Base-by-base conservation (phyloP, 92 coral and sea anemone species). In the Epizoanthus fatuus region DNA sequence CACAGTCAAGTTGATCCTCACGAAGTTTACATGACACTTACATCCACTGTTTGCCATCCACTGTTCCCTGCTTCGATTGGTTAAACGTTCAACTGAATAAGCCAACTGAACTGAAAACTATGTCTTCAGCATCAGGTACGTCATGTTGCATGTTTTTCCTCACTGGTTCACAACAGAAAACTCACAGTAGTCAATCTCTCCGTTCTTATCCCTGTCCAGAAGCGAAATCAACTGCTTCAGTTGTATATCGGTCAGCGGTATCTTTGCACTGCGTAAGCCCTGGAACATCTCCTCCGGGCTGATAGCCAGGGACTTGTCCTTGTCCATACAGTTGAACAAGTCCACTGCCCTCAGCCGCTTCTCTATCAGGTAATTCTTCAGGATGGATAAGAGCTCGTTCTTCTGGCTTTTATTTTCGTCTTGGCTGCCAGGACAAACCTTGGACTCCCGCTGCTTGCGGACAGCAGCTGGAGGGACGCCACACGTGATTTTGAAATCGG, bases 341-440 rank as follows among this genome's bases (percentile, higher is more conserved):
- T 93, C 96, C 57, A 93, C 88, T 3, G 94, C 96, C 7, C 96
- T 86, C 42, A 91, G 57, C 29, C 94, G 73, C 74, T 85, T 91
- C 72, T 91, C 93, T 14, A 75, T 76, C 73, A 93, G 80, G 73
- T 75, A 93, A 38, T 88, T 82, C 90, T 88, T 93, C 57, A 93
- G 66, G 14, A 88, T 90, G 3, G 82, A 20, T 40, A 91, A 74
- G 40, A 91, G 68, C 39, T 88, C 86, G 32, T 91, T 40, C 64
- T 91, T 93, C 29, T 75, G 54, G 29, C 64, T 56, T 70, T 38
- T 74, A 4, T 56, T 59, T 79, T 73, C 87, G 37, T 57, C 16
- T 49, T 84, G 49, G 37, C 63, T 54, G 78, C 63, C 72, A 17
- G 19, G 70, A 72, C 64, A 7, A n/a, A 16, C 20, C 52, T 74